Base-by-base conservation (phyloP, 2,888 invertebrate species). In the Drosophila quasianomalipes region DNA sequence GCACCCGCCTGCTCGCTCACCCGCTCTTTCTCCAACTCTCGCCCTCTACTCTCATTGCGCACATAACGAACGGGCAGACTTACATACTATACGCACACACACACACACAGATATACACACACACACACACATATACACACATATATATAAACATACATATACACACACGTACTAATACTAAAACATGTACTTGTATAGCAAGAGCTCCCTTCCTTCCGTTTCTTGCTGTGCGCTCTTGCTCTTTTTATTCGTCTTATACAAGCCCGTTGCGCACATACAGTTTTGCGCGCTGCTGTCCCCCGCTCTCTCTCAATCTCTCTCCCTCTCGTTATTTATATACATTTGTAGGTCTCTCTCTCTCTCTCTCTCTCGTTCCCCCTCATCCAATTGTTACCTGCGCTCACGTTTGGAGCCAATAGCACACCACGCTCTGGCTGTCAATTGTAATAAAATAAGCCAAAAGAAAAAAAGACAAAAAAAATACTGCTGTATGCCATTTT, bases 181-280 rank as follows among this genome's bases (percentile, higher is more conserved):
- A 77, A 68, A 68, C 74, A 70, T 70, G 58, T 63, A 77, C 68
- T 76, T 81, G 81, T 79, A 49, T 71, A 79, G 81, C 79, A 70
- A 81, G 26, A 47, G 85, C 81, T 87, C 85, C 83, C 85, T 85
- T 87, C 85, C 85, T 85, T 85, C 85, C 85, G 85, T 82, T 82
- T 82, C 78, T 81, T 76, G 65, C 71, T 69, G 52, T 58, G 47
- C 47, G 41, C 68, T 77, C 67, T 74, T 72, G 74, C 69, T 73
- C 69, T 75, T 75, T 74, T 71, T 70, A 74, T 83, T 70, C 60
- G 81, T 82, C 84, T 83, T 85, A 82, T 85, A 82, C 86, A 88
- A 85, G 86, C 81, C 84, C 86, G 82, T 85, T 85, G 85, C 85
- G 85, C 85, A 85, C 79, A 85, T 79, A 85, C 85, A 81, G 72